Base-by-base conservation (phyloP, 2,888 invertebrate genomes). In the Apotomis turbidana region DNA sequence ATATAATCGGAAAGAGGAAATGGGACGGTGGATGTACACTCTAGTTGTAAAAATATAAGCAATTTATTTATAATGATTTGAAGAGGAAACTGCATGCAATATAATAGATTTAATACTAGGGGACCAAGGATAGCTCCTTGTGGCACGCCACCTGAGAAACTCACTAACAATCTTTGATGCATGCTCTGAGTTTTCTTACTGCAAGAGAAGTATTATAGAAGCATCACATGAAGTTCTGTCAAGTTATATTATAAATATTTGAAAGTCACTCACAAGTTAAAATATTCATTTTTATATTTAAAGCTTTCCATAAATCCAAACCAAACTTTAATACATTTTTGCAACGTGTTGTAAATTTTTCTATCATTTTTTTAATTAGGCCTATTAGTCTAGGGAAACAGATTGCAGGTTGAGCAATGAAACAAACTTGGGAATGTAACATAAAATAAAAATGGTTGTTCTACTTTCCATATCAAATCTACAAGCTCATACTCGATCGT, bases 11-110 rank as follows among this genome's bases (percentile, higher is more conserved):
- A 90, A 87, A 92, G 90, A 91, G 89, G 91, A 90, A 91, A 87
- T 84, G 93, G 93, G 93, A 93, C 93, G 93, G 93, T 91, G 91
- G 90, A 87, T 90, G 88, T 88, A 87, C 79, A 83, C 83, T 85
- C 86, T 89, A 89, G 80, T 84, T 87, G 85, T 86, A 88, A 87
- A 87, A 87, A 89, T 88, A 87, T 85, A 87, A 91, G 90, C 88
- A 83, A 83, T 81, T 83, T 80, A 80, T 81, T 78, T 80, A 78
- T 77, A 79, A 77, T 79, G 79, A 77, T 75, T 76, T 79, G 74
- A 75, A 84, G 82, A 83, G 77, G 78, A 82, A 83, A 83, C 80
- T 77, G 80, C 83, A 86, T 85, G 87, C 82, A 80, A 79, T 66
- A 69, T 68, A 70, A 62, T 60, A 63, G 64, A 67, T 68, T 41